Conservation (phyloP, 1,140 invertebrate genomes). For the Cotesia chilonis region DNA sequence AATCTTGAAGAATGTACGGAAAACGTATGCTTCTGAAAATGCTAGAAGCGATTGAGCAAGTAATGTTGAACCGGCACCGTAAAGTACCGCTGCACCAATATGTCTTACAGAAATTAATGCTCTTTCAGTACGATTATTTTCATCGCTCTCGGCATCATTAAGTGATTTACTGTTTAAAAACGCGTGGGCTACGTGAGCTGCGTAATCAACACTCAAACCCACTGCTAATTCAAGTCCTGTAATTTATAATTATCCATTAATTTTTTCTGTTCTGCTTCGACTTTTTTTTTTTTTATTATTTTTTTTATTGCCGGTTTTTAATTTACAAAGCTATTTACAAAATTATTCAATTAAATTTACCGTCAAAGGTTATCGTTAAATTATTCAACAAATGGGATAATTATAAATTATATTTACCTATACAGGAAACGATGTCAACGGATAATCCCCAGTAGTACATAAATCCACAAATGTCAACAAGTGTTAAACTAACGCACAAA, state of each 20-base stretch:
- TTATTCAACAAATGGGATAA: background rate
- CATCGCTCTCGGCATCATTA: constrained; percentile 45
- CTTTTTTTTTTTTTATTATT: constrained; percentile 22
- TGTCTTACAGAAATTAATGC: constrained; percentile 75
- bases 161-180: constrained; percentile 69
- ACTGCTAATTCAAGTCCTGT: constrained; percentile 80
- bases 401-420: constrained; percentile 63
- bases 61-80: constrained; percentile 82
- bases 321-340: too few relatives aligned
- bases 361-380: too few relatives aligned
- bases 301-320: too few relatives aligned
- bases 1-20: constrained; percentile 84
- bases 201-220: constrained; percentile 88
- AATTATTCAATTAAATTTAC: too few relatives aligned
- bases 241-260: constrained; percentile 30
- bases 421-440: constrained; percentile 86
- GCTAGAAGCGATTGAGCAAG: constrained; percentile 78
- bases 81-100: constrained; percentile 82
- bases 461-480: constrained; percentile 83
- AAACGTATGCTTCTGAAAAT: constrained; percentile 80
- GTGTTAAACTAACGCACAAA: constrained; percentile 78
- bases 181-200: constrained; percentile 87
- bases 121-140: constrained; percentile 68
- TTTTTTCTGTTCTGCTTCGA: background rate
- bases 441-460: constrained; percentile 87